phyloP scores from a whole-genome alignment of 2,113 vertebrate genomes.

The Tetrax tetrax region DNA sequence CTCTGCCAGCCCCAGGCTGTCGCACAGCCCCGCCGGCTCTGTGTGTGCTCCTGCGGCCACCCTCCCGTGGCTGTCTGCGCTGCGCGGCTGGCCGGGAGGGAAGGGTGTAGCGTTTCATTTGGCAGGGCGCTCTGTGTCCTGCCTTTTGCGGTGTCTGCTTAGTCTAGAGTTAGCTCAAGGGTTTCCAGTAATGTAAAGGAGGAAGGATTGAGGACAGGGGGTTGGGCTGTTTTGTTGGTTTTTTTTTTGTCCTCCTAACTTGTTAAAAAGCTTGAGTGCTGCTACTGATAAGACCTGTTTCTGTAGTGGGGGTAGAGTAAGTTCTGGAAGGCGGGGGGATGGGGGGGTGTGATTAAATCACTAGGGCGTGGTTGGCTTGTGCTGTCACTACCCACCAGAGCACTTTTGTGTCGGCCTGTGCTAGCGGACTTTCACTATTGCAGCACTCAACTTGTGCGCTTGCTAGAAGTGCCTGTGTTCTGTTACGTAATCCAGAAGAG shows the following conservation, averaged over 20 bases:
- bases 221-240: not conserved
- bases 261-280: not conserved
- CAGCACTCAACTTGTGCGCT: not conserved
- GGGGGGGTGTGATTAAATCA: not conserved
- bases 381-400: not conserved
- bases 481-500: not conserved
- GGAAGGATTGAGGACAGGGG: not conserved
- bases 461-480: not conserved
- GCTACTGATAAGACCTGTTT: not conserved
- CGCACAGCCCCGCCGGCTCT: no score
- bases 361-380: constrained; percentile 18
- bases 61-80: not conserved
- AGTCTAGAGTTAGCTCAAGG: accelerated
- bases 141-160: not conserved
- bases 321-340: constrained; percentile 50
- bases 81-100: not conserved
- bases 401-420: not conserved
- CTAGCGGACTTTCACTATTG: not conserved
- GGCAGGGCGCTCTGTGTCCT: not conserved
- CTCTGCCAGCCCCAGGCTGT: not conserved
- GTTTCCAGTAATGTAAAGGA: not conserved
- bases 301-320: not conserved
- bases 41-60: not conserved
- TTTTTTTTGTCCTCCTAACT: not conserved
- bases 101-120: not conserved